Base-by-base conservation (phyloP, 2,797 vertebrate genomes). In the Acrossocheilus fasciatus region DNA sequence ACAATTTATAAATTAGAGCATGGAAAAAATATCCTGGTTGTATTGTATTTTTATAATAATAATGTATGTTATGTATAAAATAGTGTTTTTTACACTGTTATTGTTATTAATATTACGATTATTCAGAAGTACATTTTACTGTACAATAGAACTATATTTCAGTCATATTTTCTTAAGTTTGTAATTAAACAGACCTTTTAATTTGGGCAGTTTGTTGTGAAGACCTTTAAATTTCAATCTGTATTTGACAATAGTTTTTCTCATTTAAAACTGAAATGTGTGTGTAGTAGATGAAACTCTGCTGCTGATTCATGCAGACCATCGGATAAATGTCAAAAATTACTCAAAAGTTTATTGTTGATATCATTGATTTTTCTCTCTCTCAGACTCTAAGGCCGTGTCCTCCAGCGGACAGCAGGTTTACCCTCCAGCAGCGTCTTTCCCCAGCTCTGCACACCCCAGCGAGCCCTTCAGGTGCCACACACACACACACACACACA, bases 401-500 rank as follows among this genome's bases (percentile, higher is more conserved):
- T 93, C 97, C 12, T 92, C 97, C 83, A 89, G 95, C 77, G 92
- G 92, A 91, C 95, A 94, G 18, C 97, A 97, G 90, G 96, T 98
- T 76, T 99, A 97, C 36, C 88, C 95, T 2, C 95, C 96, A 92
- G 95, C 95, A 80, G 96, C 87, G 91, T 94, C 95, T 83, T 99
- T 97, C 92, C 91, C 95, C 50, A 91, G 96, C 41, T 89, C 94
- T 0, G 87, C 93, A 30, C 95, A 95, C 14, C 88, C 97, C 0
- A 89, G 88, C 0, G 97, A 99, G 86, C 92, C 89, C 81, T 99
- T 98, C 95, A 98, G 98, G 98, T 98, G 92, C 88, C 36, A 10
- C 41, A 9, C 41, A 43, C 41, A 41, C 41, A 41, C 41, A 41
- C 41, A n/a, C 0, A 26, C 6, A 41, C 41, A 41, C 41, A 8